phyloP scores from a whole-genome alignment of 2,888 invertebrate genomes.

The Neoitamus cyanurus region DNA sequence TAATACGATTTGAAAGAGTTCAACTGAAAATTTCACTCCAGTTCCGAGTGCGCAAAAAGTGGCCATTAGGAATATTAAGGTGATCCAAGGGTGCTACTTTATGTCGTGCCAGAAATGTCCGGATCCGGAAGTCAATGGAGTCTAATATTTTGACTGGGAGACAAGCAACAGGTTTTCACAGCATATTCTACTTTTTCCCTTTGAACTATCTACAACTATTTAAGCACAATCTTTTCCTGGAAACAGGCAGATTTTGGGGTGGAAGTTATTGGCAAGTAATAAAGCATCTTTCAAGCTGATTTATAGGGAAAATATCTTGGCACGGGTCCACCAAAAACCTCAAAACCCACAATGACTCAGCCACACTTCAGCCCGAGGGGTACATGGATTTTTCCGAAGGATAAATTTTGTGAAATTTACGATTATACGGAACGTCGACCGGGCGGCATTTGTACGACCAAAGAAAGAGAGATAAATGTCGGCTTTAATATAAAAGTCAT shows the following conservation, averaged over 20 bases:
- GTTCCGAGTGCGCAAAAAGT: neutral
- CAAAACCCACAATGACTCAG: constrained; percentile 17
- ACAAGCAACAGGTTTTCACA: neutral
- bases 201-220: neutral
- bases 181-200: neutral
- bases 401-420: constrained; percentile 26
- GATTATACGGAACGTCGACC: neutral
- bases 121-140: neutral
- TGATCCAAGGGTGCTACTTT: neutral
- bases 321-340: neutral
- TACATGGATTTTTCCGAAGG: neutral
- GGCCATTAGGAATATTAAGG: neutral
- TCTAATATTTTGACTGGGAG: neutral
- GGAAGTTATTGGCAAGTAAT: constrained; percentile 11
- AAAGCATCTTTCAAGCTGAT: constrained; percentile 17
- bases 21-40: neutral
- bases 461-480: constrained; percentile 5
- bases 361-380: neutral
- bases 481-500: constrained; percentile 6
- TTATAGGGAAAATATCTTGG: constrained; percentile 17
- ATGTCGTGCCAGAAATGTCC: neutral
- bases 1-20: neutral
- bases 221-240: neutral
- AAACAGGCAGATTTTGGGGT: neutral
- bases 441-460: neutral